These are phyloP conservation scores for Pterocles burchelli DNA, from an alignment of 2,113 vertebrate genomes.

Conservation along the genomic window DNA sequence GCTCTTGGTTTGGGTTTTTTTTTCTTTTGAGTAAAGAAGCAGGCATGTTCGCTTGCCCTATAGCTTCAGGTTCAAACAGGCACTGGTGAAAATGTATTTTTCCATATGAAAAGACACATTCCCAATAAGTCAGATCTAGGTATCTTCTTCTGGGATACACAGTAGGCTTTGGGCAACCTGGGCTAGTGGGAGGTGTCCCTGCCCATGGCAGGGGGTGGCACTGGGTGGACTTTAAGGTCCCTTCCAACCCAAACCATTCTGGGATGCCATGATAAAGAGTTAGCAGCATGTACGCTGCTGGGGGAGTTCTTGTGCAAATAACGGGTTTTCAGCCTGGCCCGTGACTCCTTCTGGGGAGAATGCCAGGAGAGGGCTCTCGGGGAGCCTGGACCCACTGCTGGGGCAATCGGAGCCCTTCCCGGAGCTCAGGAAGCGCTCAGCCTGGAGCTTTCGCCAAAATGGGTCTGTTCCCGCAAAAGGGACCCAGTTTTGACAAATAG, in stretches of 20 bases:
- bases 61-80: background rate
- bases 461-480: background rate
- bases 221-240: no score
- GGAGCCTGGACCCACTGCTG: background rate
- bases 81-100: background rate
- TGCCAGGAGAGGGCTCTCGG: background rate
- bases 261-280: no score
- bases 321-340: background rate
- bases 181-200: no score
- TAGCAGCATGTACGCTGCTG: no score
- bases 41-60: background rate
- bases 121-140: no score
- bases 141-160: background rate
- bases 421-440: background rate
- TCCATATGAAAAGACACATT: accelerated
- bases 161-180: background rate
- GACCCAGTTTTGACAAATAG: background rate
- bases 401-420: background rate
- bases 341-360: accelerated
- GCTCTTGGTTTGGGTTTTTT: background rate
- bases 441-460: background rate
- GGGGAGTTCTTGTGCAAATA: background rate
- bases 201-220: no score
- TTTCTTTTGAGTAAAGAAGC: background rate
- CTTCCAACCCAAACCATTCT: no score